These are phyloP conservation scores for Beroe forskalii DNA, from an alignment of 37 sponge, comb jelly and placozoan species.

Conservation along the genomic window DNA sequence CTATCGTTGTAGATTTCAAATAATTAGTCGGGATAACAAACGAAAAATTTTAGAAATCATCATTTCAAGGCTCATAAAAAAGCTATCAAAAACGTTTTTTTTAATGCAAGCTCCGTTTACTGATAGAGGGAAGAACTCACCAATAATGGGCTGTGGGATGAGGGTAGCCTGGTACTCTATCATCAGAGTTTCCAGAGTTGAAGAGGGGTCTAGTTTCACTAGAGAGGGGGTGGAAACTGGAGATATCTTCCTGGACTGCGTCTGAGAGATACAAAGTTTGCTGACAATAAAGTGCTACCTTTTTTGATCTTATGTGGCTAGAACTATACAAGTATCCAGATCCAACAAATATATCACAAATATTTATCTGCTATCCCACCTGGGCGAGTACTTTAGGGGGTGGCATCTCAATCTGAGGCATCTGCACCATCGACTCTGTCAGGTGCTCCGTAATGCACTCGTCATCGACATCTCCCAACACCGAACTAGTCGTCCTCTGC, in stretches of 20 bases:
- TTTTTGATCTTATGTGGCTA: too few relatives aligned
- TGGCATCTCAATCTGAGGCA: slow-evolving; percentile 54
- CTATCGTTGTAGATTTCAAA: not conserved
- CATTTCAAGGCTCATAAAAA: too few relatives aligned
- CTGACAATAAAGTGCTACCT: too few relatives aligned
- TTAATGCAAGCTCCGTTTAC: too few relatives aligned
- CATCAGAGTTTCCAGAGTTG: slow-evolving; percentile 27
- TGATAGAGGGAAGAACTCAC: too few relatives aligned
- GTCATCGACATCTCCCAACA: not conserved
- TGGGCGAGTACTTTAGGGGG: not conserved
- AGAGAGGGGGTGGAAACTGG: slow-evolving; percentile 5
- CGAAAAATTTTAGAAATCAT: not conserved
- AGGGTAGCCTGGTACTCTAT: slow-evolving; percentile 57
- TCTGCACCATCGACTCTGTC: slow-evolving; percentile 58
- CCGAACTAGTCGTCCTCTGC: not conserved
- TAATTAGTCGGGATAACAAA: not conserved
- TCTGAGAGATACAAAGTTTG: too few relatives aligned
- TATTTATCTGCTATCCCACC: too few relatives aligned
- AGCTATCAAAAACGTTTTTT: too few relatives aligned
- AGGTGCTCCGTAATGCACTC: slow-evolving; percentile 13
- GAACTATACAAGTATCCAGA: too few relatives aligned
- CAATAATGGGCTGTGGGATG: slow-evolving; percentile 31
- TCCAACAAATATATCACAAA: too few relatives aligned
- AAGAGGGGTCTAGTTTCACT: not conserved
- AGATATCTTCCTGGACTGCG: not conserved